These are phyloP conservation scores for Phyllostomus discolor DNA, from an alignment of 2,113 vertebrate genomes.

Conservation along the genomic window DNA sequence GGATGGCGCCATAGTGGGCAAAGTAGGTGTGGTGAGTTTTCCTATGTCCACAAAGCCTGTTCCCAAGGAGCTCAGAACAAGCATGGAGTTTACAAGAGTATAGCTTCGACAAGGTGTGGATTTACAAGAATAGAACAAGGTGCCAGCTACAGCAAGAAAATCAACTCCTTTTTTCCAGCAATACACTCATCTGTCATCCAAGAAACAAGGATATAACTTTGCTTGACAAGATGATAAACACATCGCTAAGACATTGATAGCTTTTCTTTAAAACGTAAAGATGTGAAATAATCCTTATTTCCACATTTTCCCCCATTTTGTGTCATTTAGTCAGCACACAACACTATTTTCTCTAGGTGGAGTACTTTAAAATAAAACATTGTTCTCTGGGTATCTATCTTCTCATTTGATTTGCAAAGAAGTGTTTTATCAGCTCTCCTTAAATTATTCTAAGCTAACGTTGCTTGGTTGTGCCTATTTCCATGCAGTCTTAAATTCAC, in stretches of 20 bases:
- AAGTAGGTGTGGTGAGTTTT: not conserved
- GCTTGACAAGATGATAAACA: not conserved
- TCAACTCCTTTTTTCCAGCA: not conserved
- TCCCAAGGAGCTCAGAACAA: not conserved
- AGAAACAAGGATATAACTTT: not conserved
- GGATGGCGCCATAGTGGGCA: not conserved
- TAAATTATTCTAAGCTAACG: not conserved
- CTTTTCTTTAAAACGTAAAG: constrained; percentile 23
- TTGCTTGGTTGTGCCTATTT: not conserved
- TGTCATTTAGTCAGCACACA: not conserved
- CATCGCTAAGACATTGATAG: not conserved
- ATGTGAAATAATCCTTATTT: not conserved
- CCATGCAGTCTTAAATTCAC: constrained; percentile 6
- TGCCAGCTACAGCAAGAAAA: not conserved
- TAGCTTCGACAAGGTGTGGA: not conserved
- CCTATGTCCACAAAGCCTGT: not conserved
- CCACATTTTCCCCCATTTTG: not conserved
- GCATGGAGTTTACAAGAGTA: not conserved
- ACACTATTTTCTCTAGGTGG: not conserved
- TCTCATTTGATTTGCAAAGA: not conserved
- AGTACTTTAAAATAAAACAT: not conserved
- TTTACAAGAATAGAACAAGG: not conserved
- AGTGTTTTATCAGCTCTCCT: not conserved
- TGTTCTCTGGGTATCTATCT: not conserved
- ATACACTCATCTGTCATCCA: not conserved